Evolutionary conservation across 2,113 vertebrate genomes (phyloP).

Genomic region (Pipra filicauda): DNA sequence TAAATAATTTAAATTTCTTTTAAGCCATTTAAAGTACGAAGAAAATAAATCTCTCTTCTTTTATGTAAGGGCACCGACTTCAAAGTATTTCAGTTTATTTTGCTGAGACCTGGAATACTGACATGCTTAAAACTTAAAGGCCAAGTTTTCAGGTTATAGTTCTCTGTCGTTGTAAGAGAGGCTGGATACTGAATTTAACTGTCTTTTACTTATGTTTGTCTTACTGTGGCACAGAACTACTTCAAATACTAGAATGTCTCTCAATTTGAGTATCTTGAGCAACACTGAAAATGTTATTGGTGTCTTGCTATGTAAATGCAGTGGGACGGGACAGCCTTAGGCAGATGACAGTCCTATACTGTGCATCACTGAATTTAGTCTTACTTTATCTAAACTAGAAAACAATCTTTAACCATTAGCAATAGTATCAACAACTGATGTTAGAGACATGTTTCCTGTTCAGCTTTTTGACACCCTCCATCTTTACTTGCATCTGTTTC

Average conservation of each 20-base stretch:
- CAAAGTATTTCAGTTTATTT: background rate
- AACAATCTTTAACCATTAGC: background rate
- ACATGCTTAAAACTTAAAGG: background rate
- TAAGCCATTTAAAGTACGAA: background rate
- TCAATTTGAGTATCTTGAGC: background rate
- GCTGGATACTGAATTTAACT: background rate
- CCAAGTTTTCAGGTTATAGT: background rate
- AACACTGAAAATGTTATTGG: background rate
- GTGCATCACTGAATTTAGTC: background rate
- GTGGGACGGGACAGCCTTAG: background rate
- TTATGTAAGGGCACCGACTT: background rate
- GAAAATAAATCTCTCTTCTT: background rate
- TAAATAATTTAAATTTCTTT: background rate
- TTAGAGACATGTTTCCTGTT: background rate
- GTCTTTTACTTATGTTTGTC: background rate
- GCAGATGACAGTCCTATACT: background rate
- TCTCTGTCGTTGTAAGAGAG: background rate
- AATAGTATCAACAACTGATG: background rate
- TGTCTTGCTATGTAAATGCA: background rate
- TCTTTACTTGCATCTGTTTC: background rate
- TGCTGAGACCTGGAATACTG: background rate
- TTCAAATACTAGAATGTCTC: background rate
- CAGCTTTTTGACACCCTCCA: rapidly evolving
- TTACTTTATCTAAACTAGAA: background rate
- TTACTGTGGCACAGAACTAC: background rate